These are phyloP conservation scores for Rhizomys pruinosus DNA, from an alignment of 2,113 vertebrate genomes.

Conservation along the genomic window DNA sequence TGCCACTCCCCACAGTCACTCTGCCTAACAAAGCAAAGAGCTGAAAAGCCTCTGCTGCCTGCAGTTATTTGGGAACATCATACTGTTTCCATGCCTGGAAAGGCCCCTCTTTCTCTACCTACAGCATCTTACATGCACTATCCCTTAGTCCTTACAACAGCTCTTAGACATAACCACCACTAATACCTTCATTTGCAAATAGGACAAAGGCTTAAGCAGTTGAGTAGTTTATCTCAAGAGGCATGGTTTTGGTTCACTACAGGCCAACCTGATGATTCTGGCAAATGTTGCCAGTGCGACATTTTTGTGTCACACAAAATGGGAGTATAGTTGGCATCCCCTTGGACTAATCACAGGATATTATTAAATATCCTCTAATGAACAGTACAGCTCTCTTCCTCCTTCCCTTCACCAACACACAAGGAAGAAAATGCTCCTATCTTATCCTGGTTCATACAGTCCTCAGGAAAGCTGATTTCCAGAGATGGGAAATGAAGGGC, in stretches of 20 bases:
- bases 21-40: conserved; percentile 4
- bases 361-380: too few species aligned
- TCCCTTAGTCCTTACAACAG: not conserved
- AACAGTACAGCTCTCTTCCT: too few species aligned
- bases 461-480: conserved; percentile 17
- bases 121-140: not conserved
- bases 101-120: not conserved
- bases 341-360: too few species aligned
- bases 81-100: not conserved
- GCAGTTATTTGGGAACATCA: not conserved
- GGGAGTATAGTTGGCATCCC: too few species aligned
- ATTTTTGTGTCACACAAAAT: too few species aligned
- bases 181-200: conserved; percentile 19
- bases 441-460: too few species aligned
- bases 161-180: conserved; percentile 1
- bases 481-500: not conserved
- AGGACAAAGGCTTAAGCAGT: conserved; percentile 36
- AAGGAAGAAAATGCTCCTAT: too few species aligned
- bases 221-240: not conserved
- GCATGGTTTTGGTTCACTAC: too few species aligned
- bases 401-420: too few species aligned
- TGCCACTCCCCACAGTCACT: not conserved
- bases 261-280: too few species aligned
- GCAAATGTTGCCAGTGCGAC: too few species aligned
- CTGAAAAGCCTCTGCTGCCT: not conserved